phyloP scores from a whole-genome alignment of 2,113 vertebrate genomes.

The Aramus guarauna region DNA sequence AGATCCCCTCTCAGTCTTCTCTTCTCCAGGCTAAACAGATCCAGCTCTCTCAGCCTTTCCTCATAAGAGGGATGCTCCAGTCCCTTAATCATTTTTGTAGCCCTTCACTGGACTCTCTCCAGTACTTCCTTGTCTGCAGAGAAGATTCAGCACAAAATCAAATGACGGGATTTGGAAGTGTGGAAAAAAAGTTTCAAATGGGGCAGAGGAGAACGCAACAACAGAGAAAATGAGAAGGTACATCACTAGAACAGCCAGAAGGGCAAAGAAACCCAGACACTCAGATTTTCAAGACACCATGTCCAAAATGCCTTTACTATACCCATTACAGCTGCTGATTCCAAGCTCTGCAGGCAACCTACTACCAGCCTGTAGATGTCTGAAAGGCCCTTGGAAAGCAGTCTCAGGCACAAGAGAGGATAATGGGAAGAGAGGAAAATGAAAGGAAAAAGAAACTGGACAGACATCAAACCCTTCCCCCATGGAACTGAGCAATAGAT shows the following conservation, averaged over 20 bases:
- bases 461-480: slow-evolving; percentile 9
- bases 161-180: not conserved
- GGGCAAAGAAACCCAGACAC: not conserved
- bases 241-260: not conserved
- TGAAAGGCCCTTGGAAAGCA: not conserved
- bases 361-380: not conserved
- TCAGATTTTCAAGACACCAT: not conserved
- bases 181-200: not conserved
- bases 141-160: not conserved
- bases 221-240: not conserved
- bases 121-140: not conserved
- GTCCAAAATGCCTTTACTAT: not conserved
- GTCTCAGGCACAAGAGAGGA: not conserved
- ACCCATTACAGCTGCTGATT: not conserved
- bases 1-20: no score
- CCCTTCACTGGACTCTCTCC: no score
- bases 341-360: not conserved
- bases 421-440: slow-evolving; percentile 12
- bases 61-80: no score
- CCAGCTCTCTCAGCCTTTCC: no score
- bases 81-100: no score
- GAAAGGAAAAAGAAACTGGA: slow-evolving; percentile 39
- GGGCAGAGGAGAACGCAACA: accelerated
- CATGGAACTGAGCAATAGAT: not conserved
- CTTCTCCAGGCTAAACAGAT: no score